phyloP scores from a whole-genome alignment of 2,888 invertebrate species.

The Pomacea canaliculata region DNA sequence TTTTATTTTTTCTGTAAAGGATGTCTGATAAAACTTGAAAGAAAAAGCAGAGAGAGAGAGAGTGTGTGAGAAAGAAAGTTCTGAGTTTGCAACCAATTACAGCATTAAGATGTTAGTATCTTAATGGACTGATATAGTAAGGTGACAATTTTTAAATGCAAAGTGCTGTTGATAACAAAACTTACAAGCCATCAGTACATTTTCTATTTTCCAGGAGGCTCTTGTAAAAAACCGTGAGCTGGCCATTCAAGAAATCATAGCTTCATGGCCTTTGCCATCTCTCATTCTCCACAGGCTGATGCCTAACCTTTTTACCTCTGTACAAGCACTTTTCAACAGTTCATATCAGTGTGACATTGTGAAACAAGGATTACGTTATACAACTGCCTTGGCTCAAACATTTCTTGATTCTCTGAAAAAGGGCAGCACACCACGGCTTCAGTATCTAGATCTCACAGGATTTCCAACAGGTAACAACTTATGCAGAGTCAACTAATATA shows the following conservation, averaged over 20 bases:
- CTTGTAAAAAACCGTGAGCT: conserved; percentile 55
- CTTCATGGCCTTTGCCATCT: conserved; percentile 57
- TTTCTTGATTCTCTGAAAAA: conserved; percentile 64
- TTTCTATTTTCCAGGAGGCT: conserved; percentile 46
- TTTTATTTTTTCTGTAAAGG: too few species aligned
- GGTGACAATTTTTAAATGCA: too few species aligned
- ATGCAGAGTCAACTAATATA: too few species aligned
- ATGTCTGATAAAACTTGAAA: neutral
- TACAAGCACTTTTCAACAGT: conserved; percentile 52
- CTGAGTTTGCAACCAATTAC: neutral
- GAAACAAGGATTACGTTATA: conserved; percentile 56
- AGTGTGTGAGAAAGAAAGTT: neutral
- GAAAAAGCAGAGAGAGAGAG: neutral
- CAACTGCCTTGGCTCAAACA: conserved; percentile 63
- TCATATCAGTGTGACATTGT: conserved; percentile 51
- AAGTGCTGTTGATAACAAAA: too few species aligned
- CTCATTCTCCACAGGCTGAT: conserved; percentile 56
- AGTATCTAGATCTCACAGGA: conserved; percentile 62
- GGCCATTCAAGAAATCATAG: conserved; percentile 57
- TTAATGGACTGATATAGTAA: too few species aligned
- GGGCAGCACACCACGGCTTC: conserved; percentile 53
- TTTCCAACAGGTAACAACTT: conserved; percentile 60
- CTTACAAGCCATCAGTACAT: neutral
- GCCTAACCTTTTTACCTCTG: conserved; percentile 53
- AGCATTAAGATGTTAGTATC: neutral